These are phyloP conservation scores for Pristiophorus japonicus DNA, from an alignment of 2,113 vertebrate genomes.

Conservation along the genomic window DNA sequence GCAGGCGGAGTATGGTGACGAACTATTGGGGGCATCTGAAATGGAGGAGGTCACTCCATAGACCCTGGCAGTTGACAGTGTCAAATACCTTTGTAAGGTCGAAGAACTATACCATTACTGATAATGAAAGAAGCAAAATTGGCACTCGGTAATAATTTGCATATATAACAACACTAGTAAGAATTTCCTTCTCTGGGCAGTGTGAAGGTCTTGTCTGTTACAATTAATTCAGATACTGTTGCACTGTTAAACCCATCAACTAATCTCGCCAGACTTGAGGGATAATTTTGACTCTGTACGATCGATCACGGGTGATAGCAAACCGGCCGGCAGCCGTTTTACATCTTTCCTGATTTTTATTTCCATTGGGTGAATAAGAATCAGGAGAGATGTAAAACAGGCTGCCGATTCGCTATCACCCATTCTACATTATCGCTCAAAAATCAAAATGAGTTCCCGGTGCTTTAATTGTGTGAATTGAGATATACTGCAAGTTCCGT, in stretches of 20 bases:
- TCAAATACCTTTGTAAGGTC: too few relatives aligned
- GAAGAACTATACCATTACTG: not conserved
- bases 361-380: not conserved
- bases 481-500: not conserved
- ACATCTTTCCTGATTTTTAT: too few relatives aligned
- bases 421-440: not conserved
- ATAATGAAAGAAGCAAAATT: not conserved
- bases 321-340: too few relatives aligned
- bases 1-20: too few relatives aligned
- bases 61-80: too few relatives aligned
- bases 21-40: too few relatives aligned
- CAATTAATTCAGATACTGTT: not conserved
- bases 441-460: not conserved
- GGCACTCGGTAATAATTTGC: not conserved
- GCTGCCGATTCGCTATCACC: not conserved
- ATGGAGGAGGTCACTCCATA: too few relatives aligned
- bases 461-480: not conserved
- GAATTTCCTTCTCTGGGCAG: not conserved
- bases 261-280: not conserved
- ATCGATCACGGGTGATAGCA: too few relatives aligned
- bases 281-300: too few relatives aligned
- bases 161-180: not conserved
- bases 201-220: not conserved
- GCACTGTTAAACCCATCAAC: not conserved
- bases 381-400: not conserved